Evolutionary conservation across 2,888 invertebrate genomes (phyloP), one percentile per base, ranked within the genome.

Genomic region (Lasioglossum oenotherae): DNA sequence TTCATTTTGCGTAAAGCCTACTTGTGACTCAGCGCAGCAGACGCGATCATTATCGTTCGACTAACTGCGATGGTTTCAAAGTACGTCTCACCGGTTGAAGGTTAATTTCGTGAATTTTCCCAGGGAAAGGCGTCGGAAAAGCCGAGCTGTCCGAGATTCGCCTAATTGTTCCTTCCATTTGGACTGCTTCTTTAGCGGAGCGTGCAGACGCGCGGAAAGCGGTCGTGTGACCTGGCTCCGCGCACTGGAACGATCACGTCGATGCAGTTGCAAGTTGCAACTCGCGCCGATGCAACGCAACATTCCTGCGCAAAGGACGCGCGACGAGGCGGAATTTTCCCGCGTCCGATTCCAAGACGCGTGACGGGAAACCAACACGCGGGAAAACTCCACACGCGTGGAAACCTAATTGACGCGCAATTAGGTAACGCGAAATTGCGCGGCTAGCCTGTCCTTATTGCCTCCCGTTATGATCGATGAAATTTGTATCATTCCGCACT

Each of bases 101-200:
- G 60, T 60, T 60, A 60, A 60, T 60, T 60, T 60, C 60, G 60
- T 16, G 60, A 60, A 5, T 60, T 60, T 60, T 60, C 60, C 60
- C 60, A 53, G 60, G 27, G 27, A 60, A 60, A 31, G 60, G 16
- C 38, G 23, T 41, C 14, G 53, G 84, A 74, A 87, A 77, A 82
- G 49, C 72, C 71, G 71, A 79, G 60, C 71, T 80, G 82, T 79
- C 80, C 81, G 82, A 80, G 85, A 89, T 89, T 85, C 86, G 79
- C 78, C 88, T 90, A 88, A 90, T 91, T 91, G 91, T 90, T 86
- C 83, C 87, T 83, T 82, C 82, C 88, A 89, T 91, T 88, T 86
- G 89, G 80, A 87, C 91, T 90, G 89, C 86, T 90, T 91, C 91
- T 87, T 90, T 88, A 91, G 82, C 90, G 83, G 85, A 91, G 91